Base-by-base conservation (phyloP, 2,113 vertebrate species). In the Planiliza haematocheilus region DNA sequence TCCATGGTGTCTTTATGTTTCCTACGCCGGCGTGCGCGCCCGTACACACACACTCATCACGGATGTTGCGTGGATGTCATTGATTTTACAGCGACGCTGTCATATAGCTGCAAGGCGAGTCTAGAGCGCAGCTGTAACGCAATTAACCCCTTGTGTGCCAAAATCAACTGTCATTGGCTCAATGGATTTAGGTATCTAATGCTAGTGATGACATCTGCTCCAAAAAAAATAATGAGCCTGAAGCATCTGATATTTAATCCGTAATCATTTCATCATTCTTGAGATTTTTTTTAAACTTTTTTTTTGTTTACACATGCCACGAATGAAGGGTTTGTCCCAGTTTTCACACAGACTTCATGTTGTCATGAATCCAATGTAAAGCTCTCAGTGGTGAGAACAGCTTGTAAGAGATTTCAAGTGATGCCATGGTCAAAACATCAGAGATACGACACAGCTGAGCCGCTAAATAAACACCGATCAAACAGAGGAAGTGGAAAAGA, bases 41-140 rank as follows among this genome's bases (percentile, higher is more conserved):
- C 51, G 41, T 30, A 45, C 24, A 10, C 14, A 68, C n/a, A 9
- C 14, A 30, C 2, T 56, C 20, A 81, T 24, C 8, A 2, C 16
- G 30, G 50, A 17, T 34, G 21, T 8, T 8, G 12, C 18, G n/a
- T 1, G 17, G 34, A 10, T 45, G 50, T 39, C 52, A 62, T 21
- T 74, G 56, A 81, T 34, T 79, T 76, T 45, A 65, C 63, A 81
- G 71, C 60, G 70, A 78, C 53, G 61, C 13, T 12, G 43, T 17
- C 21, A 49, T 36, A 20, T 7, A 45, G 46, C 18, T 64, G 52
- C 5, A n/a, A 50, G 43, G 45, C 49, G 17, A 39, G 34, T 58
- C 20, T 20, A 21, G 58, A 71, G 58, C 7, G 45, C 20, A 49
- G 51, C 10, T 30, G 8, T 59, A 34, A 39, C 13, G 12, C 8